Conservation (phyloP, 2,113 vertebrate genomes). For the Boleophthalmus pectinirostris region DNA sequence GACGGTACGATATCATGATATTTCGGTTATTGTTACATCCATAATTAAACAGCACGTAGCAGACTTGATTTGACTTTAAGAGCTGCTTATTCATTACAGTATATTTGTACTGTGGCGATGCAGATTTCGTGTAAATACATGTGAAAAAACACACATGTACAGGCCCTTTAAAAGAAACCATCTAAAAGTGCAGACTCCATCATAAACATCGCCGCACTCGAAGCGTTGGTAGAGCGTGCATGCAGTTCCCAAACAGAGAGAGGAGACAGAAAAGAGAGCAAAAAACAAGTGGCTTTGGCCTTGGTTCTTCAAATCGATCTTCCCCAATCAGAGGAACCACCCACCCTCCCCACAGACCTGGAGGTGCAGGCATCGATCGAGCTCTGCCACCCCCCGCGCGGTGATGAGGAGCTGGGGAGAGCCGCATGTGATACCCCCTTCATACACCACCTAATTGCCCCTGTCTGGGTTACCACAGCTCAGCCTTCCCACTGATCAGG, state of each 20-base stretch:
- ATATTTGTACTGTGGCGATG: too few relatives aligned
- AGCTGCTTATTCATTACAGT: too few relatives aligned
- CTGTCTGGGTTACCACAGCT: conserved; percentile 52
- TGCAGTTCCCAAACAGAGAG: conserved; percentile 23
- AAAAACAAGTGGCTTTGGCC: conserved; percentile 51
- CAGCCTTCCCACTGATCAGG: conserved; percentile 35
- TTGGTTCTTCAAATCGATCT: conserved; percentile 42
- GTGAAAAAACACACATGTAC: too few relatives aligned
- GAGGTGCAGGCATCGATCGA: conserved; percentile 58
- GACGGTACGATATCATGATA: too few relatives aligned
- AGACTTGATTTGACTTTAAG: too few relatives aligned
- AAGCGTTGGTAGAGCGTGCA: too few relatives aligned
- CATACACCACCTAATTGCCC: conserved; percentile 61
- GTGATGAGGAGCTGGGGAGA: conserved; percentile 46
- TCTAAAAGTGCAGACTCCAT: too few relatives aligned
- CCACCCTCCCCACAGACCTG: conserved; percentile 35
- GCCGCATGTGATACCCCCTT: conserved; percentile 54
- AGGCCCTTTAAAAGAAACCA: too few relatives aligned
- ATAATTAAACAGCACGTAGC: too few relatives aligned
- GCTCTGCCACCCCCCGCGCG: conserved; percentile 42
- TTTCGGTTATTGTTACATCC: too few relatives aligned
- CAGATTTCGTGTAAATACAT: too few relatives aligned
- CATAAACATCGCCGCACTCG: too few relatives aligned
- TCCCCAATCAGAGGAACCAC: conserved; percentile 64
- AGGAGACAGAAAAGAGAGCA: conserved; percentile 40